Base-by-base conservation (phyloP, 2,797 vertebrate species). In the Poeciliopsis presidionis region DNA sequence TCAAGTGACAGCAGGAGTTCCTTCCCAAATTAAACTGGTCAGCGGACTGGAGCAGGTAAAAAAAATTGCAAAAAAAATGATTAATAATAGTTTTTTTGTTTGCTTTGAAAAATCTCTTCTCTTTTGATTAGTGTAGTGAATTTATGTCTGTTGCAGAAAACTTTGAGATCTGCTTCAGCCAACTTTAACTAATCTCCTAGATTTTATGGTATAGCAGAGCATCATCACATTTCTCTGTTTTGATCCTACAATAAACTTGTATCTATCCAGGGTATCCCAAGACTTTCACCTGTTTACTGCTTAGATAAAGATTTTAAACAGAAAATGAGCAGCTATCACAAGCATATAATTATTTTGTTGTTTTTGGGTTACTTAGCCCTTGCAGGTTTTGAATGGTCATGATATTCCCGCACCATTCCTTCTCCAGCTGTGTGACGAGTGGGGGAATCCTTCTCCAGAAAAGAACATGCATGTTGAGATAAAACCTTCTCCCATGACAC, bases 341-440 rank as follows among this genome's bases (percentile, higher is more conserved):
- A 20, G 22, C 18, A 1, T 22, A 22, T 51, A 2, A 3, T 8
- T 20, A 7, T 25, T 22, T 51, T 22, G 87, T 83, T n/a, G 39
- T 22, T 41, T 74, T 51, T 41, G 4, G 75, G 88, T 81, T 57
- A 25, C 13, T 53, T 18, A 99, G 98, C 93, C 94, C 73, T 49
- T 99, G 84, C 91, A 95, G 83, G 94, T 98, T 73, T 91, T 97
- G 75, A 98, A 97, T 79, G 96, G 95, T 55, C 94, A 93, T 49
- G 90, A 94, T 73, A 87, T 98, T 83, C 75, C 93, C 74, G 94
- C 75, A 7, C 94, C 96, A 0, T 94, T 99, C 81, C 4, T 93
- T 65, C 28, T 98, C 77, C 97, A 99, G 65, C 86, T 99, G 51
- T 97, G 92, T 89, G 98, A 99, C 87, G 84, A 94, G 28, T 99